Evolutionary conservation across 2,113 vertebrate genomes (phyloP).

Genomic region (Syrrhaptes paradoxus): DNA sequence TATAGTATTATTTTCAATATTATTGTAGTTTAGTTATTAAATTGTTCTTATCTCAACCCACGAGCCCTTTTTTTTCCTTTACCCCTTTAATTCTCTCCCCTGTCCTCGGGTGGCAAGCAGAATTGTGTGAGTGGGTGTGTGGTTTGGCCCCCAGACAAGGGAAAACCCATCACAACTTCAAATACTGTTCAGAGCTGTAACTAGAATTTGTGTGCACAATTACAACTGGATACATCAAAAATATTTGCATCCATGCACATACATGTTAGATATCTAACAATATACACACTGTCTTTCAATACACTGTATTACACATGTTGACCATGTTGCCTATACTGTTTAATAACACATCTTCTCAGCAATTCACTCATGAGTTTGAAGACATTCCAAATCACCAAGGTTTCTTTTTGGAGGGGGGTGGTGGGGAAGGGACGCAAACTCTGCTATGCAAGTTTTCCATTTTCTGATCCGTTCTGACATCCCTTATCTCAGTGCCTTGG

Average conservation of each 20-base stretch:
- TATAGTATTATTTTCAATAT: too few relatives aligned
- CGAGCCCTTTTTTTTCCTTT: too few relatives aligned
- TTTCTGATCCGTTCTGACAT: neutral
- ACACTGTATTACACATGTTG: neutral
- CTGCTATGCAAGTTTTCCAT: fast-evolving
- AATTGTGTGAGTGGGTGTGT: too few relatives aligned
- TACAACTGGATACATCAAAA: neutral
- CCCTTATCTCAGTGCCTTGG: neutral
- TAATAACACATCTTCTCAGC: neutral
- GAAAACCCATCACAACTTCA: neutral
- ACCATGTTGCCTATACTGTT: neutral
- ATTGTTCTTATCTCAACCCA: too few relatives aligned
- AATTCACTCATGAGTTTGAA: fast-evolving
- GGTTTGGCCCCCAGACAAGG: too few relatives aligned
- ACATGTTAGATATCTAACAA: neutral
- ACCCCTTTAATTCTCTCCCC: too few relatives aligned
- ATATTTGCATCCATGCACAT: neutral
- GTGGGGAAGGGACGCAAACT: neutral
- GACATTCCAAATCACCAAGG: fast-evolving
- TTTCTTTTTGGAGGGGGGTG: neutral
- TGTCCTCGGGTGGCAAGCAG: too few relatives aligned
- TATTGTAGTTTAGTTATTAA: too few relatives aligned
- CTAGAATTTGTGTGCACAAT: neutral
- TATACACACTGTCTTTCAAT: neutral
- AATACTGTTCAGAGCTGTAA: neutral